These are phyloP conservation scores for Coptodon bakossiorum DNA, from an alignment of 2,113 vertebrate species.

Conservation along the genomic window DNA sequence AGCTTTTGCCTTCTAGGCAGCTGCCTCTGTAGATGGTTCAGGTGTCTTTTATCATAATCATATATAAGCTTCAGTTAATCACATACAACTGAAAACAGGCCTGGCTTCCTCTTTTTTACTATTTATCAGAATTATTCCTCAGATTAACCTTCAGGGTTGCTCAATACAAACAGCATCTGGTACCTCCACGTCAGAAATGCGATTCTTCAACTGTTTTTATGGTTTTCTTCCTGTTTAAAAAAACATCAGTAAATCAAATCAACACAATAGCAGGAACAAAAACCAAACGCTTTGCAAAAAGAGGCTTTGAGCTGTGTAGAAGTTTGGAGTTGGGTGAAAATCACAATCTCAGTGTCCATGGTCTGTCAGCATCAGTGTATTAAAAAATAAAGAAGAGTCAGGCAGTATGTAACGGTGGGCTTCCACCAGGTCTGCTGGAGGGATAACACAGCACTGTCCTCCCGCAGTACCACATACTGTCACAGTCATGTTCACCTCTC, in stretches of 20 bases:
- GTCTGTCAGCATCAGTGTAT: not conserved
- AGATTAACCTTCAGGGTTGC: not conserved
- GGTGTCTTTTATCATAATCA: not conserved
- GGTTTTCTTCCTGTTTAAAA: not conserved
- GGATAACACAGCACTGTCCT: rapidly evolving
- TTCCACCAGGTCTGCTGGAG: not conserved
- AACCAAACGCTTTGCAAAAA: not conserved
- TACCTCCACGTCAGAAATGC: rapidly evolving
- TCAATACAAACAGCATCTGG: not conserved
- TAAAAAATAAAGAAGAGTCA: not conserved
- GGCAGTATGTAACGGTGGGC: not conserved
- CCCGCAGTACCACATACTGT: not conserved
- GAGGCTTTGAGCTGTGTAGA: not conserved
- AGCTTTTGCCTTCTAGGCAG: not conserved
- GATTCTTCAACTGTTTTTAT: not conserved
- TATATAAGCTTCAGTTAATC: not conserved
- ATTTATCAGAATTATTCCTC: not conserved
- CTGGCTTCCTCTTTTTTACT: not conserved
- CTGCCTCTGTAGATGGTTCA: not conserved
- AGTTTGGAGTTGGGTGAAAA: not conserved
- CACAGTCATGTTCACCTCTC: not conserved
- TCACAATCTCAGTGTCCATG: rapidly evolving
- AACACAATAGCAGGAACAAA: not conserved
- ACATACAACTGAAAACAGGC: not conserved
- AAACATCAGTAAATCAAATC: not conserved